Base-by-base conservation (phyloP, 2,797 vertebrate genomes). In the Gephyroberyx darwinii region DNA sequence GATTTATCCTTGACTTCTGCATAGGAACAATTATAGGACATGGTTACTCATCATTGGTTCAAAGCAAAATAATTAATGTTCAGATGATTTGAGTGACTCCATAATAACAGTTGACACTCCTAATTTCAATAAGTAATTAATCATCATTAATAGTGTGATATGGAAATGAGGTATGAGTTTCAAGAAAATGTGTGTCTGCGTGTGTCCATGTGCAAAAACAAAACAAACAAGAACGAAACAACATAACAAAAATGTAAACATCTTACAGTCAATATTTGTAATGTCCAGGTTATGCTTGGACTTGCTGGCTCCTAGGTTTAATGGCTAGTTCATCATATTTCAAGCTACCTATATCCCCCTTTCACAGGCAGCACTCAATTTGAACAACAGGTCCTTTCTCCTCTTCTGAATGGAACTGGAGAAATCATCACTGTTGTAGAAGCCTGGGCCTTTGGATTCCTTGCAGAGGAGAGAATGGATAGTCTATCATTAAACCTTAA, bases 381-480 rank as follows among this genome's bases (percentile, higher is more conserved):
- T 69, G 73, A 72, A 57, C 77, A 8, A 0, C 45, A 35, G 77
- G 57, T 83, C 55, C 66, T 76, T 67, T 77, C 50, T 59, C 56
- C 43, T 68, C 69, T 77, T 77, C 69, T 50, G 51, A 66, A 51
- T 51, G 57, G 53, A 85, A 79, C 75, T 61, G 26, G 67, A 66
- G 58, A 69, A 60, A 81, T 57, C 58, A 63, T 82, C 71, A 88
- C 77, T 76, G 68, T 81, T 86, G 67, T 74, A 12, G 4, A 71
- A 71, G 66, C 74, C 60, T 8, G 8, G 53, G 16, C 51, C 37
- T 77, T 77, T 14, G 6, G 62, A 58, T 39, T 57, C 54, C 65
- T 78, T 84, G 51, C 66, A 84, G 75, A 84, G 77, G 56, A 54
- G 68, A 79, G 16, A 67, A 86, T 71, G 41, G 71, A 81, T 80